A percentile compares a stretch with the other conserved stretches of the same genome.
Conservation (phyloP, 1,140 invertebrate species). For the Drosophila virilis region DNA sequence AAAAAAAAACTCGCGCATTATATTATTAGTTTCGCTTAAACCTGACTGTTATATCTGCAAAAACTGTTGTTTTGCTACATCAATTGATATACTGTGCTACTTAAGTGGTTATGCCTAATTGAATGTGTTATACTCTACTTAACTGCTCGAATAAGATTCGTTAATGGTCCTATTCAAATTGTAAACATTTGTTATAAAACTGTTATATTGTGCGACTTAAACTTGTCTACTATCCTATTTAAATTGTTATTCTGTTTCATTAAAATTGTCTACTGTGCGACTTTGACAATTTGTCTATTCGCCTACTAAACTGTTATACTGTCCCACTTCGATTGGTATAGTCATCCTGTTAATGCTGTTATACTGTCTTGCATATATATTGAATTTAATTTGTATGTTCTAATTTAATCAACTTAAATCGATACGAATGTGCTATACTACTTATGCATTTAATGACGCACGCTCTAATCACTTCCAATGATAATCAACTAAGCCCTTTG, state of each 20-base stretch:
- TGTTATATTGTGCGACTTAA: too few relatives aligned
- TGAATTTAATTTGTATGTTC: too few relatives aligned
- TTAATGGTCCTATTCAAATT: too few relatives aligned
- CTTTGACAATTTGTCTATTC: too few relatives aligned
- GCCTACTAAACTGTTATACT: neutral
- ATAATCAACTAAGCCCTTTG: slow-evolving; percentile 28
- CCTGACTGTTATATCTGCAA: slow-evolving; percentile 1
- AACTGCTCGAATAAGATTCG: too few relatives aligned
- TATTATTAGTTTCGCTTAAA: neutral
- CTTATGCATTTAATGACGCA: slow-evolving; percentile 30
- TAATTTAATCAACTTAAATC: slow-evolving; percentile 8
- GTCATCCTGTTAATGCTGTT: neutral
- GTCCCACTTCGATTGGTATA: neutral
- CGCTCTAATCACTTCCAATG: slow-evolving; percentile 27
- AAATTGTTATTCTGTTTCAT: too few relatives aligned
- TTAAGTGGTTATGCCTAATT: too few relatives aligned
- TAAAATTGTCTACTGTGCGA: too few relatives aligned
- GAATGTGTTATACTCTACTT: neutral
- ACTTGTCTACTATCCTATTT: too few relatives aligned
- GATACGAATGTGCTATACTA: slow-evolving; percentile 26
- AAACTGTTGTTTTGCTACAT: neutral
- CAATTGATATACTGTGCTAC: neutral
- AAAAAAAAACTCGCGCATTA: too few relatives aligned
- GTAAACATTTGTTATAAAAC: too few relatives aligned
- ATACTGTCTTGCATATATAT: neutral